A percentile compares a stretch with the other conserved stretches of the same genome.
Evolutionary conservation across 2,113 vertebrate genomes (phyloP).

Genomic region (Chauna torquata): DNA sequence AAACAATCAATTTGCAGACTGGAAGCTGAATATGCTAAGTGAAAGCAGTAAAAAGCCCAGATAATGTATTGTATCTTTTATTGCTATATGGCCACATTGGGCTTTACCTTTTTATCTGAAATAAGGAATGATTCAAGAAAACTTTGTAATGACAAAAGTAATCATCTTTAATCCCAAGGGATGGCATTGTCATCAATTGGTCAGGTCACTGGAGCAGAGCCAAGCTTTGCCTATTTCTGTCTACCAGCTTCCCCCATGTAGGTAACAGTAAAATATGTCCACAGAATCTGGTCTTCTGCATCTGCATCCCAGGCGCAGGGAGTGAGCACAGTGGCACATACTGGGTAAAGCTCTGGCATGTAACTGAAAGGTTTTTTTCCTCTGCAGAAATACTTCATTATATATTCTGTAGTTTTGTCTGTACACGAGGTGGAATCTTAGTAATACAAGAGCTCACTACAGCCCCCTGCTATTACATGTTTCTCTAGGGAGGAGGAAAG

Average conservation of each 20-base stretch:
- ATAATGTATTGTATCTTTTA: not conserved
- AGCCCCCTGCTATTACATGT: conserved; percentile 10
- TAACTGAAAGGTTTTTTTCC: not conserved
- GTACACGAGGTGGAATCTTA: not conserved
- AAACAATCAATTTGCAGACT: not conserved
- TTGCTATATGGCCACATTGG: not conserved
- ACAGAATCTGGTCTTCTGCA: not conserved
- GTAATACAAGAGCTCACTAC: not conserved
- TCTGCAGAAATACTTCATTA: not conserved
- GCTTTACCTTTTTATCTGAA: not conserved
- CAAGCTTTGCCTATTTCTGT: not conserved
- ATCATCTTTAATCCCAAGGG: not conserved
- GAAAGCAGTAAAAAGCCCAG: not conserved
- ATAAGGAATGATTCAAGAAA: not conserved
- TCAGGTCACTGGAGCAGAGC: not conserved
- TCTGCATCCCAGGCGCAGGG: not conserved
- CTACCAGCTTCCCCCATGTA: not conserved
- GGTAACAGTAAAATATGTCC: not conserved
- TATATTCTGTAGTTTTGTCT: conserved; percentile 21
- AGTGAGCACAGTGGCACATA: not conserved
- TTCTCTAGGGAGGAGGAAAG: conserved; percentile 4
- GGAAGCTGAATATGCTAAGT: not conserved
- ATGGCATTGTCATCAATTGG: not conserved
- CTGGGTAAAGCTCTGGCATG: not conserved
- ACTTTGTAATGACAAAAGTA: not conserved